Base-by-base conservation (phyloP, 92 coral and sea anemone genomes). In the Meandrina meandrites region DNA sequence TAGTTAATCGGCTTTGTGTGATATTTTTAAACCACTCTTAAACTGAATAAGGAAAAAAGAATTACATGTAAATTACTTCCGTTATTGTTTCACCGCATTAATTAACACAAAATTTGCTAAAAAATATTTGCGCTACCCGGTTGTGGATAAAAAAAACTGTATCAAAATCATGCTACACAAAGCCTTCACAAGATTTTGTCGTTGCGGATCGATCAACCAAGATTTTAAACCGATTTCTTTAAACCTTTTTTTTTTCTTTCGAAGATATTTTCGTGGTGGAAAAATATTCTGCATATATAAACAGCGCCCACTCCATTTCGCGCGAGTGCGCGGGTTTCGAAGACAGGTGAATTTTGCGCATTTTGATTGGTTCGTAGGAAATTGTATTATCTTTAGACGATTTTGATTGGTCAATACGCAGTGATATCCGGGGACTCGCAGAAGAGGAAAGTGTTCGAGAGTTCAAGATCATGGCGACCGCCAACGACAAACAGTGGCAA, bases 401-500 rank as follows among this genome's bases (percentile, higher is more conserved):
- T 66, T 82, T 36, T 93, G 92, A 94, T 94, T 93, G 98, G 98
- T 73, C 71, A 56, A 54, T 85, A 21, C 24, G 32, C 57, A 42
- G 69, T 91, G 82, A 87, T 93, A 93, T 93, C 98, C 98, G 91
- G 94, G 93, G 74, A 85, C 86, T 80, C 87, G 85, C 40, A 18
- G 57, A 48, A 15, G 66, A 30, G 78, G 81, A 73, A 80, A 92
- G 95, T 93, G 96, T 94, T 94, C 94, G 83, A 68, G 82, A 87
- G 93, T 34, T 83, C 91, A 92, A 88, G 82, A 88, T 75, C 86
- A 97, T 97, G 99, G 99, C 99, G 99, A 93, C 94, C 69, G 99
- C 98, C 27, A 97, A 95, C 95, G 95, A 97, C 91, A 97, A 97
- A 89, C 93, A 92, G 90, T 95, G 97, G 97, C 99, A 97, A 86